Evolutionary conservation across 2,888 invertebrate genomes (phyloP).

Genomic region (Tenthredo livida): DNA sequence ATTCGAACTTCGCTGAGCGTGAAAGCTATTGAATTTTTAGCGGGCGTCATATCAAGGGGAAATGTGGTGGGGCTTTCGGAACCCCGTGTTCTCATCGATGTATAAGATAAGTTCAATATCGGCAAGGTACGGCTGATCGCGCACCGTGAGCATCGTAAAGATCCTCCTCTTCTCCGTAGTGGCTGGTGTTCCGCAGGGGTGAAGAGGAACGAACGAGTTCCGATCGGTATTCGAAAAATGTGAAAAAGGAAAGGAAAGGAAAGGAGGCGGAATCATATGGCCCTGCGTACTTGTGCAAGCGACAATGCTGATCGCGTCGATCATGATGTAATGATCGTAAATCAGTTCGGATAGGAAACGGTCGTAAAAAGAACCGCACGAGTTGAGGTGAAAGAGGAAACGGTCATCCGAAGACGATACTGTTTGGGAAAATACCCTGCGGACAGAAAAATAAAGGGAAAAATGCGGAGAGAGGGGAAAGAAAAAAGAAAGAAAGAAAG

Average conservation of each 20-base stretch:
- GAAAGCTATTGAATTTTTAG: conserved; percentile 40
- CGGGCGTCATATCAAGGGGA: conserved; percentile 17
- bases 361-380: conserved; percentile 15
- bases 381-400: conserved; percentile 12
- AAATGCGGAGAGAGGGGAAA: not conserved
- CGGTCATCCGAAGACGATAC: conserved; percentile 36
- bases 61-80: not conserved
- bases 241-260: not conserved
- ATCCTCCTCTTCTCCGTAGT: not conserved
- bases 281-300: not conserved
- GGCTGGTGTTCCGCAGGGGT: not conserved
- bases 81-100: conserved; percentile 30
- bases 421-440: conserved; percentile 6
- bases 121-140: conserved; percentile 16
- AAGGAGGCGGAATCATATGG: not conserved
- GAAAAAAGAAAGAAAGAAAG: no score
- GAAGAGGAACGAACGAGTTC: not conserved
- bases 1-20: conserved; percentile 37
- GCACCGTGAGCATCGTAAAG: not conserved
- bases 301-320: not conserved
- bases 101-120: conserved; percentile 40
- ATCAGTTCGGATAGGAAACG: not conserved
- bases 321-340: conserved; percentile 15
- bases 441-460: not conserved
- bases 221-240: not conserved